Percentiles rank a stretch among this genome's conserved stretches.
These are phyloP conservation scores for Poeciliopsis turneri DNA, from an alignment of 2,797 vertebrate species.

Conservation along the genomic window DNA sequence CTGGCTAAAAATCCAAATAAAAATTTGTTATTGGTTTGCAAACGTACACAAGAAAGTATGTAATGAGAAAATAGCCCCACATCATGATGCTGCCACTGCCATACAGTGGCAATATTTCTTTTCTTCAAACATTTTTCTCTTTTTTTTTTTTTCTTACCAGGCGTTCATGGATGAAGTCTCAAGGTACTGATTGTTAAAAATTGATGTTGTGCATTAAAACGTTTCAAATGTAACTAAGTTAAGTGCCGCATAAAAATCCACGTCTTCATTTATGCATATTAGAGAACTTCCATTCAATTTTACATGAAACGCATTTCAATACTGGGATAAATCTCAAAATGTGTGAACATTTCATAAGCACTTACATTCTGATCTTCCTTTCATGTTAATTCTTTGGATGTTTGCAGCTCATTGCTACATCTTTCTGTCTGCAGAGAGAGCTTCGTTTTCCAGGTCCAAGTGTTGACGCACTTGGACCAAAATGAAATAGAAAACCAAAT, in stretches of 20 bases:
- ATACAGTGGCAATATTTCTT: background rate
- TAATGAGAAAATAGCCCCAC: background rate
- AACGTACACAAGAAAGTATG: background rate
- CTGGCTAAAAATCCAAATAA: no score
- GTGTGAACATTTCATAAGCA: background rate
- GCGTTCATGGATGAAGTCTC: background rate
- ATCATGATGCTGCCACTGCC: background rate
- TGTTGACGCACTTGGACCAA: constrained; percentile 46
- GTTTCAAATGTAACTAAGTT: background rate
- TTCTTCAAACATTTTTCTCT: background rate
- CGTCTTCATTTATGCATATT: background rate
- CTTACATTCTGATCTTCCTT: background rate
- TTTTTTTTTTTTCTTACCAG: constrained; percentile 26
- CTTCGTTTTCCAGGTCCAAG: constrained; percentile 76
- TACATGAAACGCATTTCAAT: background rate
- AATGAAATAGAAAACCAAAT: constrained; percentile 61
- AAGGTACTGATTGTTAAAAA: constrained; percentile 44
- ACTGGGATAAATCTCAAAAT: background rate
- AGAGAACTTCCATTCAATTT: background rate
- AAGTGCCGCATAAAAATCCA: background rate
- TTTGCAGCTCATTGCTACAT: background rate
- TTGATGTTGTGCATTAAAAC: background rate
- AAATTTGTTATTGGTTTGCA: background rate
- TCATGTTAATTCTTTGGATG: background rate
- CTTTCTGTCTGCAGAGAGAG: constrained; percentile 57